phyloP scores from a whole-genome alignment of 2,797 vertebrate genomes.

The Argyrosomus regius region DNA sequence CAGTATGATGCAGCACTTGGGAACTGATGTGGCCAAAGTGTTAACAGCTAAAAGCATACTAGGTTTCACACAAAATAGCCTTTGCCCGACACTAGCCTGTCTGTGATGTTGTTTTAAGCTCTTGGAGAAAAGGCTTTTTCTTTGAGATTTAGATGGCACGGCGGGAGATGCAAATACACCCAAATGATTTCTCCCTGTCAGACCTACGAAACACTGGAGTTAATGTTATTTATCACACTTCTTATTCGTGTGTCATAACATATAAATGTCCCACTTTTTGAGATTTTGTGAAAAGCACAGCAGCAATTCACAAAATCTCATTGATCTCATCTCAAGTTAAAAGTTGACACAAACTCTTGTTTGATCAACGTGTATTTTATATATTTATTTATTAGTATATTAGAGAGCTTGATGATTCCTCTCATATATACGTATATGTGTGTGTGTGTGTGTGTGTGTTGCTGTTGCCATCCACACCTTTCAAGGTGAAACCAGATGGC shows the following conservation, averaged over 20 bases:
- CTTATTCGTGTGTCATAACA: slow-evolving; percentile 31
- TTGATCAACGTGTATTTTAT: background rate
- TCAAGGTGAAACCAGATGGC: no score
- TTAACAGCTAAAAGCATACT: slow-evolving; percentile 25
- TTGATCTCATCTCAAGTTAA: background rate
- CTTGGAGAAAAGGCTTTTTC: slow-evolving; percentile 25
- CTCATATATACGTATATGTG: no score
- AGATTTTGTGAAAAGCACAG: slow-evolving; percentile 7
- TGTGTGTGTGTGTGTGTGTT: no score
- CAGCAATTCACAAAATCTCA: no score
- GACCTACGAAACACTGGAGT: slow-evolving; percentile 21
- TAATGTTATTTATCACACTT: slow-evolving; percentile 23
- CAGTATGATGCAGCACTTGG: background rate
- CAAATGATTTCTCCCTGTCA: slow-evolving; percentile 22
- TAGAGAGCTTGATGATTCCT: no score
- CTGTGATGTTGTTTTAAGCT: slow-evolving; percentile 40
- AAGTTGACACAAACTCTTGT: background rate
- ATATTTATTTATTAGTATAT: background rate
- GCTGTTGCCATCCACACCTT: no score
- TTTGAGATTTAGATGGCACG: slow-evolving; percentile 18
- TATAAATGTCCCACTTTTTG: slow-evolving; percentile 21
- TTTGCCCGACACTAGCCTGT: background rate
- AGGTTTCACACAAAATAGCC: background rate
- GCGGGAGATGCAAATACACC: slow-evolving; percentile 27
- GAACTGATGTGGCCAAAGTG: background rate